These are phyloP conservation scores for Synodontis membranacea DNA, from an alignment of 2,113 vertebrate species.

Conservation along the genomic window DNA sequence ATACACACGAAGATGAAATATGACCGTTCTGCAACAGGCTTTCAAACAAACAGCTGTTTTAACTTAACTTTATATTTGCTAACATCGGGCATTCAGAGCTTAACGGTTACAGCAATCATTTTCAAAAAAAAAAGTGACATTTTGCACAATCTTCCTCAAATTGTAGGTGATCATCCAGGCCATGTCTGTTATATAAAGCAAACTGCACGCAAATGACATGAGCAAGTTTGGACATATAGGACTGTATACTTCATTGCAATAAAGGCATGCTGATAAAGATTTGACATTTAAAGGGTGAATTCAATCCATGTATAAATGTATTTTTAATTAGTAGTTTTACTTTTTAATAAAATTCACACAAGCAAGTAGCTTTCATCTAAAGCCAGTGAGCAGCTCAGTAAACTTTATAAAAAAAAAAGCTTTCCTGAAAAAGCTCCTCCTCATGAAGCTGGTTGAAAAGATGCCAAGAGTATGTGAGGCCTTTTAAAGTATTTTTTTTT, in stretches of 20 bases:
- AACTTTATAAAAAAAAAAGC: not conserved
- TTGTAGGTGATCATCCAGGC: not conserved
- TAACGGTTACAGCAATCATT: not conserved
- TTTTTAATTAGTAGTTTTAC: not conserved
- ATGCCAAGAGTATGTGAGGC: not conserved
- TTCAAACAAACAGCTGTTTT: not conserved
- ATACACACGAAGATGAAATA: not conserved
- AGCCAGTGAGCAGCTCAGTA: not conserved
- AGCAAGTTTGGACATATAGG: not conserved
- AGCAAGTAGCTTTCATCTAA: not conserved
- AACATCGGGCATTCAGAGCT: not conserved
- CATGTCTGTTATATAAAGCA: not conserved
- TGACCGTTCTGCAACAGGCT: not conserved
- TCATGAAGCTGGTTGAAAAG: not conserved
- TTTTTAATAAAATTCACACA: not conserved
- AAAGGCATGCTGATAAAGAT: not conserved
- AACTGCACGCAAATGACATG: not conserved
- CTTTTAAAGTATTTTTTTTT: not conserved
- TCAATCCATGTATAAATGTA: not conserved
- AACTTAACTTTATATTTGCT: not conserved
- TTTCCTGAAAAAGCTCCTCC: not conserved
- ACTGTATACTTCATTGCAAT: not conserved
- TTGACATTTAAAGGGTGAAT: not conserved
- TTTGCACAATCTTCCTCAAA: not conserved
- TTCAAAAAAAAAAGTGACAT: not conserved